A percentile compares a stretch with the other conserved stretches of the same genome.
Evolutionary conservation across 2,113 vertebrate species (phyloP).

Genomic region (Syngnathus floridae): DNA sequence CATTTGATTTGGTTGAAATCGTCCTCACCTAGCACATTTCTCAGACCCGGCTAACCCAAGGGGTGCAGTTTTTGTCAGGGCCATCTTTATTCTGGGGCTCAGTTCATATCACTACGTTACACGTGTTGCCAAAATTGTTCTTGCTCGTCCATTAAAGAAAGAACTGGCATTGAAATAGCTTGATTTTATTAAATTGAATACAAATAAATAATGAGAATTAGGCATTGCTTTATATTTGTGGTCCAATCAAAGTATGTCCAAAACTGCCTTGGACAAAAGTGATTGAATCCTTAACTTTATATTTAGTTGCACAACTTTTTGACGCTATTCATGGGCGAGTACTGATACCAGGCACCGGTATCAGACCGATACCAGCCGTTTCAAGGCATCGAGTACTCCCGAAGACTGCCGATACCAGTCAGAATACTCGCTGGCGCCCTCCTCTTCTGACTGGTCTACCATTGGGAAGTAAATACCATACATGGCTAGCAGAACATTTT

Average conservation of each 20-base stretch:
- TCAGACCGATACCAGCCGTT: too few species aligned
- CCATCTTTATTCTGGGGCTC: conserved; percentile 15
- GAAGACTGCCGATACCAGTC: too few species aligned
- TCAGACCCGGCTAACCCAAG: conserved; percentile 12
- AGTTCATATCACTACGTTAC: not conserved
- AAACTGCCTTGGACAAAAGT: not conserved
- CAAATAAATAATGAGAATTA: not conserved
- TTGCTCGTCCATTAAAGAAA: not conserved
- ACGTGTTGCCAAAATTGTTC: not conserved
- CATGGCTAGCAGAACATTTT: too few species aligned
- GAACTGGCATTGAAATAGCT: not conserved
- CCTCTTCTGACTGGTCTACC: too few species aligned
- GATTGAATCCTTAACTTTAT: not conserved
- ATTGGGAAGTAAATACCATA: too few species aligned
- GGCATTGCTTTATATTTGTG: not conserved
- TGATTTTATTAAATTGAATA: not conserved
- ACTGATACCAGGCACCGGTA: too few species aligned
- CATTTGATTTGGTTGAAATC: conserved; percentile 63
- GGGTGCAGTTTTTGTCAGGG: conserved; percentile 14
- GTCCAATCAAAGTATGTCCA: not conserved
- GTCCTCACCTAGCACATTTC: conserved; percentile 50
- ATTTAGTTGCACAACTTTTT: not conserved
- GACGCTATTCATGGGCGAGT: too few species aligned
- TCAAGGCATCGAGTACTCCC: too few species aligned
- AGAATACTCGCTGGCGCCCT: too few species aligned